These are phyloP conservation scores for Protobothrops mucrosquamatus DNA, from an alignment of 2,113 vertebrate species.

Conservation along the genomic window DNA sequence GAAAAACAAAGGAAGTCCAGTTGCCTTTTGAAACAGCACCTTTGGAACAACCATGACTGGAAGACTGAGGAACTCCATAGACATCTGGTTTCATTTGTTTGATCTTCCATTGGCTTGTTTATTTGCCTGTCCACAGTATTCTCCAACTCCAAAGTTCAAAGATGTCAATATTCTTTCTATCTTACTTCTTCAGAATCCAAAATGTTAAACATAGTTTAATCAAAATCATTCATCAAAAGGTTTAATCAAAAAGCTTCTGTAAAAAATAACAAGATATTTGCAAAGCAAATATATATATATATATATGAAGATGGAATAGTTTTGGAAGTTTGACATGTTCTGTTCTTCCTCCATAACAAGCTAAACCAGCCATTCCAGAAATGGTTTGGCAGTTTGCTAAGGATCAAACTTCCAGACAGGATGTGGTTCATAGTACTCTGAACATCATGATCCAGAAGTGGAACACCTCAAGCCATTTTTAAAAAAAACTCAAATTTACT, in stretches of 20 bases:
- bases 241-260: neutral
- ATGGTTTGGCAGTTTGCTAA: neutral
- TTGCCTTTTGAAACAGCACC: no score
- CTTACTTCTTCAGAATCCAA: neutral
- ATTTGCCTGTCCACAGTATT: neutral
- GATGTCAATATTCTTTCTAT: neutral
- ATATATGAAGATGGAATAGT: neutral
- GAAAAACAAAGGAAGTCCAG: no score
- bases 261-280: neutral
- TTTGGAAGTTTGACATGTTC: neutral
- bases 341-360: neutral
- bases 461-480: neutral
- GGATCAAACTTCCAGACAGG: neutral
- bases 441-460: neutral
- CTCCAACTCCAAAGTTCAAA: neutral
- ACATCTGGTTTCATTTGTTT: no score
- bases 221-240: neutral
- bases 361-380: neutral
- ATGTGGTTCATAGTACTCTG: neutral
- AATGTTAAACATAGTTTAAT: neutral
- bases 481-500: neutral
- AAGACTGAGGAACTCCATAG: no score
- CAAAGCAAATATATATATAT: neutral
- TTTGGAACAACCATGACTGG: no score
- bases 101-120: no score